These are phyloP conservation scores for Plestiodon gilberti DNA, from an alignment of 2,113 vertebrate species.

Conservation along the genomic window DNA sequence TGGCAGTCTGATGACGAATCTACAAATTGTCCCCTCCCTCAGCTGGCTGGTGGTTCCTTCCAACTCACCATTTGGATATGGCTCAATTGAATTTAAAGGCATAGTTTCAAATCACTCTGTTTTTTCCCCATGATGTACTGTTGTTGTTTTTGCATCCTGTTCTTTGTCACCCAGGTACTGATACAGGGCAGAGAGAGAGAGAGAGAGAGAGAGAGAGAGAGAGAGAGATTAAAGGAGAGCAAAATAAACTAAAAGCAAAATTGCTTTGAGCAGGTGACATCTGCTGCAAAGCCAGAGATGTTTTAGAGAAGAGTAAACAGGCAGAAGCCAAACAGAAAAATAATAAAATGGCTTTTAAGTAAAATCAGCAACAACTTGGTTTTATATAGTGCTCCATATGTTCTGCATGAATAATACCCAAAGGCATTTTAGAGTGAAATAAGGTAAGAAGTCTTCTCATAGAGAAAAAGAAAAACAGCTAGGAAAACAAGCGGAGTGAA, in stretches of 20 bases:
- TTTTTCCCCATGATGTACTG: not conserved
- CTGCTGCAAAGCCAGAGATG: conserved; percentile 62
- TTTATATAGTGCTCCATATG: conserved; percentile 75
- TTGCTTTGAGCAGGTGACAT: conserved; percentile 42
- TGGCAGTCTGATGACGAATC: not conserved
- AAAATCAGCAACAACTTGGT: conserved; percentile 75
- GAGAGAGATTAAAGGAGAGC: conserved; percentile 47
- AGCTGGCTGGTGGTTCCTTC: too few relatives aligned
- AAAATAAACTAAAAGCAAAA: conserved; percentile 51
- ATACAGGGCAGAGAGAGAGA: conserved; percentile 15
- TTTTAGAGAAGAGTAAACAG: conserved; percentile 68
- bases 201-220: conserved; percentile 32
- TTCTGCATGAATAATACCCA: conserved; percentile 67
- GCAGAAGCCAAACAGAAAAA: conserved; percentile 73
- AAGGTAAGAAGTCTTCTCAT: conserved; percentile 54
- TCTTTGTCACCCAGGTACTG: not conserved
- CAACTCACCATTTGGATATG: not conserved
- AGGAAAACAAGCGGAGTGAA: conserved; percentile 72
- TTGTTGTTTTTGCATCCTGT: not conserved
- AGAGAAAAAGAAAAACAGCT: conserved; percentile 18
- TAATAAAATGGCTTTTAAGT: conserved; percentile 76
- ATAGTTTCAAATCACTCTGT: not conserved
- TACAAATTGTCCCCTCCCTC: too few relatives aligned
- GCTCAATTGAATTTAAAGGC: not conserved
- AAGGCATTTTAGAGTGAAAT: conserved; percentile 61